phyloP scores from a whole-genome alignment of 1,140 invertebrate species.

The Drosophila eugracilis region DNA sequence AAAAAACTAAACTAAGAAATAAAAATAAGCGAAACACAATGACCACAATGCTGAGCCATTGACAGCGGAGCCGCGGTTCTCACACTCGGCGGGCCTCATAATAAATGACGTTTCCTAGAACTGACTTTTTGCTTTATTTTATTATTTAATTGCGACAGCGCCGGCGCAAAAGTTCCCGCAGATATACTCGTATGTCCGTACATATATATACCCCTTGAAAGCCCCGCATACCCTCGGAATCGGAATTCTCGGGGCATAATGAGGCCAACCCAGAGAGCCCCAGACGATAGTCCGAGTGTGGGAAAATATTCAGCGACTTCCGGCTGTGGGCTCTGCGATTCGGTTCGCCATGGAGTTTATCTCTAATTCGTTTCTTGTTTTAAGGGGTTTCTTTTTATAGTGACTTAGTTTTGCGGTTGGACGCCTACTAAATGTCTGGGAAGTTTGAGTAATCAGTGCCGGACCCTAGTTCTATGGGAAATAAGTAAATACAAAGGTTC shows the following conservation, averaged over 20 bases:
- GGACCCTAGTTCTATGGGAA: constrained; percentile 1
- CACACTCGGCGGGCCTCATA: constrained; percentile 70
- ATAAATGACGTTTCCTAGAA: constrained; percentile 82
- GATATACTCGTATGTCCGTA: constrained; percentile 9
- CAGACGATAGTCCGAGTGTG: constrained; percentile 58
- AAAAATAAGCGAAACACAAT: constrained; percentile 38
- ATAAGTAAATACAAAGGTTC: constrained; percentile 12
- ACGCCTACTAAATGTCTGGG: constrained; percentile 53
- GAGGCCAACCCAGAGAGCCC: constrained; percentile 54
- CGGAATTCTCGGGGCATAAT: constrained; percentile 53
- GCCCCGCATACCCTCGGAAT: constrained; percentile 13
- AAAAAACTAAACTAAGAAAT: constrained; percentile 14
- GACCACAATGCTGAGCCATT: constrained; percentile 66
- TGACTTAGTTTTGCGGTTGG: constrained; percentile 14
- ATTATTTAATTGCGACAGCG: constrained; percentile 81
- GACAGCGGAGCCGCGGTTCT: constrained; percentile 73
- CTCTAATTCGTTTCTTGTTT: constrained; percentile 40
- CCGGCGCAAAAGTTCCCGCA: constrained; percentile 69
- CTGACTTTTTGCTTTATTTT: constrained; percentile 69
- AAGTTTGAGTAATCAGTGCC: constrained; percentile 16
- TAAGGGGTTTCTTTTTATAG: constrained; percentile 25
- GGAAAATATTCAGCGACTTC: constrained; percentile 80
- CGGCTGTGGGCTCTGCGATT: constrained; percentile 65
- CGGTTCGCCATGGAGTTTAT: constrained; percentile 41
- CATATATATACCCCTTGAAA: constrained; percentile 5